Base-by-base conservation (phyloP, 2,888 invertebrate species). In the Incurvaria masculella region DNA sequence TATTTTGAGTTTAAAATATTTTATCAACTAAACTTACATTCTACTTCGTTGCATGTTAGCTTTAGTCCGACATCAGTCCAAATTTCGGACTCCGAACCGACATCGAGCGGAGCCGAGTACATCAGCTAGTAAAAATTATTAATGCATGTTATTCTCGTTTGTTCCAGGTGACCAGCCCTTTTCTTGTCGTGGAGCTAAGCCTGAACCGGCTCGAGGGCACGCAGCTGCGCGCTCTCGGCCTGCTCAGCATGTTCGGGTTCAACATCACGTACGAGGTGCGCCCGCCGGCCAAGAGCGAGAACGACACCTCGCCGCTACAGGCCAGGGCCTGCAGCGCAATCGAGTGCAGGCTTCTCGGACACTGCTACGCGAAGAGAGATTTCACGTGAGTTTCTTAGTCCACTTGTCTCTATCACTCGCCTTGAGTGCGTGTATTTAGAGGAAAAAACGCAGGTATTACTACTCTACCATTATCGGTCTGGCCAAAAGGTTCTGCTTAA, bases 401-500 rank as follows among this genome's bases (percentile, higher is more conserved):
- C 33, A 14, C 33, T 3, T 8, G 14, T 14, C 11, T 33, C 33
- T 6, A 14, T 14, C 33, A 33, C 14, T 8, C 14, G 33, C 11
- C 33, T n/a, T n/a, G n/a, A n/a, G n/a, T n/a, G n/a, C n/a, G n/a
- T n/a, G n/a, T n/a, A n/a, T n/a, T n/a, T n/a, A n/a, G n/a, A n/a
- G n/a, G n/a, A n/a, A n/a, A n/a, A n/a, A n/a, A n/a, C n/a, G n/a
- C n/a, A n/a, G n/a, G n/a, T n/a, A n/a, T n/a, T n/a, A n/a, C n/a
- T n/a, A n/a, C n/a, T n/a, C n/a, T n/a, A n/a, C n/a, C n/a, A n/a
- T n/a, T n/a, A n/a, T n/a, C n/a, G 85, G 88, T 48, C 81, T 94
- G 23, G 78, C 94, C 51, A 88, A 93, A 52, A 91, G 94, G 39
- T 94, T 89, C 63, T 95, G 95, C n/a, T 94, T 96, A 74, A 95